Base-by-base conservation (phyloP, 2,888 invertebrate genomes). In the Cephonodes hylas region DNA sequence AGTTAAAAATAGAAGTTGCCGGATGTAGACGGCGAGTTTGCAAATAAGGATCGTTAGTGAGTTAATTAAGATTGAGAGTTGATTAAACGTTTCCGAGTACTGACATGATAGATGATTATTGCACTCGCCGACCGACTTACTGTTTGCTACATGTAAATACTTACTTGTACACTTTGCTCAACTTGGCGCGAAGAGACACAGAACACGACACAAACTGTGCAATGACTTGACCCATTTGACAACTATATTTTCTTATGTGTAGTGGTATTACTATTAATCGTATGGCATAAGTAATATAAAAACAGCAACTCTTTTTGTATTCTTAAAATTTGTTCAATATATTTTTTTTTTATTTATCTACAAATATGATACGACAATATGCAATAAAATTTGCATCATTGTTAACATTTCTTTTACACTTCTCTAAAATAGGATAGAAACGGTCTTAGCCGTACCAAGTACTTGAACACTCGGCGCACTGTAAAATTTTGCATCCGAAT, bases 51-150 rank as follows among this genome's bases (percentile, higher is more conserved):
- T 80, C 77, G 79, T 83, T 82, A 83, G 82, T 75, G 74, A 81
- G 79, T 86, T 89, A 87, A 89, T 89, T 89, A 86, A 87, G 87
- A 88, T 87, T 72, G 75, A 76, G 77, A 75, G 71, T 81, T 86
- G 86, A 89, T 89, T 88, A 88, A 87, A 83, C 79, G 83, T 74
- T 85, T 82, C 80, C 80, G 77, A 73, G 71, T 75, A 72, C 70
- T 74, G 63, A 63, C 74, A 79, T 88, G 86, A 87, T 85, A 81
- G 82, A 88, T 87, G 84, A 77, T 82, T 79, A 83, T 81, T 80
- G 74, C 79, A 68, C 70, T 70, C 67, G 69, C 72, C 68, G 23
- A 61, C 64, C 48, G 62, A 71, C 64, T 70, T 34, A 27, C 42
- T 53, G 31, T 31, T 10, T 18, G 46, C 15, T 48, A 27, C 34